phyloP scores from a whole-genome alignment of 2,113 vertebrate species.

The Trichomycterus rosablanca region DNA sequence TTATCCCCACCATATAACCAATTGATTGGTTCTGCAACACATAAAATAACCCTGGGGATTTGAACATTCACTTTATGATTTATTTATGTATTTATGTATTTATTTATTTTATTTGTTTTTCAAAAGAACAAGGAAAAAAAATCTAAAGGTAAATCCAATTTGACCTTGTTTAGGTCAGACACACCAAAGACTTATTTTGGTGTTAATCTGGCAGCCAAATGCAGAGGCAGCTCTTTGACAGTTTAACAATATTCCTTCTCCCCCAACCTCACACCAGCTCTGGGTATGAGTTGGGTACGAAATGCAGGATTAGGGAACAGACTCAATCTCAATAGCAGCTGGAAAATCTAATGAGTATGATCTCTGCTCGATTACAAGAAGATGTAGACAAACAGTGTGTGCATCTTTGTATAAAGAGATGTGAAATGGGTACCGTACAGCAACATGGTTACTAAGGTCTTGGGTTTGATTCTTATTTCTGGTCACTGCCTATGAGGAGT shows the following conservation, averaged over 20 bases:
- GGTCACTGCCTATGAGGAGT: too few species aligned
- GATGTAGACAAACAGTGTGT: neutral
- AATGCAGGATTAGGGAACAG: constrained; percentile 35
- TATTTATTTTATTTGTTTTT: too few species aligned
- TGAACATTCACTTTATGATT: too few species aligned
- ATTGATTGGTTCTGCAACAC: too few species aligned
- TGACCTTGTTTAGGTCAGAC: neutral
- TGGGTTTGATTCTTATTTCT: too few species aligned
- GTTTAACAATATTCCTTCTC: neutral
- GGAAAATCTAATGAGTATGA: constrained; percentile 35
- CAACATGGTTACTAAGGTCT: too few species aligned
- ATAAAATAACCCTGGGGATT: too few species aligned
- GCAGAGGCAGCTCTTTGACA: neutral
- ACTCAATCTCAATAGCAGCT: constrained; percentile 17
- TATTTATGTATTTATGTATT: too few species aligned
- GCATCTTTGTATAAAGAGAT: neutral
- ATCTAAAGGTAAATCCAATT: too few species aligned
- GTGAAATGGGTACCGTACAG: too few species aligned
- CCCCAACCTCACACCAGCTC: neutral
- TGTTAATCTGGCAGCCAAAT: constrained; percentile 16
- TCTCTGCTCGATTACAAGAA: constrained; percentile 15
- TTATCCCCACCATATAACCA: too few species aligned
- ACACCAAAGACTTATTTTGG: neutral
- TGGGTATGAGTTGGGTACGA: constrained; percentile 28
- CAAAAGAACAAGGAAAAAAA: too few species aligned